Percentiles rank a stretch among this genome's conserved stretches.
Conservation (phyloP, 35 echinoderm and acorn worm genomes). For the Amphiura filiformis region DNA sequence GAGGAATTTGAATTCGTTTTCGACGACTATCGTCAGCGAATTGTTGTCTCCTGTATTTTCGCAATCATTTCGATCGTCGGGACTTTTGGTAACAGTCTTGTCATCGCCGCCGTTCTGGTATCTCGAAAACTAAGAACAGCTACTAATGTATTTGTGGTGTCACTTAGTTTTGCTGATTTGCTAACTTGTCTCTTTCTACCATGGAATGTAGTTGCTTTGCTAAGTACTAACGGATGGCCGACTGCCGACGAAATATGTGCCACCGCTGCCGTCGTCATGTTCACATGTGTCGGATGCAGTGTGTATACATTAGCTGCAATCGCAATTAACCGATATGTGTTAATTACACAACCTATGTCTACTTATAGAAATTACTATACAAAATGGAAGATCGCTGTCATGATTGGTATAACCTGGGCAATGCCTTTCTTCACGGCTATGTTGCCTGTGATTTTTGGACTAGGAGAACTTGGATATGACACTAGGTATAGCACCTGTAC, state of each 20-base stretch:
- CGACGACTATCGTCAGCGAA: conserved; percentile 53
- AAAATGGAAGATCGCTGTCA: conserved; percentile 38
- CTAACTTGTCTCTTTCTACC: conserved; percentile 69
- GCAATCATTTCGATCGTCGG: conserved; percentile 67
- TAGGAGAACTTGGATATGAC: conserved; percentile 86
- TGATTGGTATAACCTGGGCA: conserved; percentile 69
- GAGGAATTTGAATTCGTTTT: conserved; percentile 25
- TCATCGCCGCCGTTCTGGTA: conserved; percentile 69
- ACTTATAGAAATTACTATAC: conserved; percentile 62
- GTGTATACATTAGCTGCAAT: conserved; percentile 82
- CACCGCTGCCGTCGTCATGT: conserved; percentile 69
- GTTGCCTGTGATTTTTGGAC: conserved; percentile 67
- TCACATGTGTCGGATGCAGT: conserved; percentile 79
- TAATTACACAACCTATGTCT: conserved; percentile 53
- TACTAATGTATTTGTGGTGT: conserved; percentile 90
- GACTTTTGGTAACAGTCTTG: conserved; percentile 71
- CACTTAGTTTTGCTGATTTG: conserved; percentile 69
- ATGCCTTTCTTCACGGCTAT: conserved; percentile 69
- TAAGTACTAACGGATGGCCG: conserved; percentile 74
- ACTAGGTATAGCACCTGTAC: conserved; percentile 84
- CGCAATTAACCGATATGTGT: conserved; percentile 73
- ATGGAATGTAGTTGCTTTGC: conserved; percentile 73
- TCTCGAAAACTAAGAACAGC: conserved; percentile 72
- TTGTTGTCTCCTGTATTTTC: conserved; percentile 63
- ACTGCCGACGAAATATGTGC: conserved; percentile 54